Percentiles rank a stretch among this genome's conserved stretches.
Conservation (phyloP, 2,888 invertebrate genomes). For the Eilema sororculum region DNA sequence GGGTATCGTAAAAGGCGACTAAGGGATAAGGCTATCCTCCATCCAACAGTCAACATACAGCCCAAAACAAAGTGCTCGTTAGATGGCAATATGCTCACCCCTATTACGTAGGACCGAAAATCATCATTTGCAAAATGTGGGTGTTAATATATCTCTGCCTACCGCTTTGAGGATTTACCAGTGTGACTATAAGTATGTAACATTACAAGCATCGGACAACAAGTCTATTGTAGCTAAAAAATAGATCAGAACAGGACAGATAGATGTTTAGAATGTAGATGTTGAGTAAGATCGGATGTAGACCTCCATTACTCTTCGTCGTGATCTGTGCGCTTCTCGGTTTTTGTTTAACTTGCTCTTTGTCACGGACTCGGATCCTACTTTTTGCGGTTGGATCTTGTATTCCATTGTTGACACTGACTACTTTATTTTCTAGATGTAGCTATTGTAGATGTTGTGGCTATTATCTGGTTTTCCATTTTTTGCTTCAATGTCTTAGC, state of each 20-base stretch:
- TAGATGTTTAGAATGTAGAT: not conserved
- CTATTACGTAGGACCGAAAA: too few relatives aligned
- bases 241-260: not conserved
- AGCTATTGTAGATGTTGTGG: not conserved
- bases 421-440: not conserved
- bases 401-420: not conserved
- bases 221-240: not conserved
- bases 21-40: too few relatives aligned
- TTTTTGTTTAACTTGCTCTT: not conserved
- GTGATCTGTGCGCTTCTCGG: not conserved
- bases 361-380: not conserved
- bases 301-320: slow-evolving; percentile 2
- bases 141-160: too few relatives aligned
- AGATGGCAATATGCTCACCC: too few relatives aligned
- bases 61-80: too few relatives aligned
- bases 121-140: too few relatives aligned
- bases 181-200: not conserved
- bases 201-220: not conserved
- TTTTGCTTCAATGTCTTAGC: not conserved
- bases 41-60: too few relatives aligned
- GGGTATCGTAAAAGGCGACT: too few relatives aligned
- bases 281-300: not conserved
- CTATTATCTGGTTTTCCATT: not conserved
- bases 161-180: too few relatives aligned
- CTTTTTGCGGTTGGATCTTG: slow-evolving; percentile 1